Conservation (phyloP, 2,888 invertebrate genomes). For the Melieria picta region DNA sequence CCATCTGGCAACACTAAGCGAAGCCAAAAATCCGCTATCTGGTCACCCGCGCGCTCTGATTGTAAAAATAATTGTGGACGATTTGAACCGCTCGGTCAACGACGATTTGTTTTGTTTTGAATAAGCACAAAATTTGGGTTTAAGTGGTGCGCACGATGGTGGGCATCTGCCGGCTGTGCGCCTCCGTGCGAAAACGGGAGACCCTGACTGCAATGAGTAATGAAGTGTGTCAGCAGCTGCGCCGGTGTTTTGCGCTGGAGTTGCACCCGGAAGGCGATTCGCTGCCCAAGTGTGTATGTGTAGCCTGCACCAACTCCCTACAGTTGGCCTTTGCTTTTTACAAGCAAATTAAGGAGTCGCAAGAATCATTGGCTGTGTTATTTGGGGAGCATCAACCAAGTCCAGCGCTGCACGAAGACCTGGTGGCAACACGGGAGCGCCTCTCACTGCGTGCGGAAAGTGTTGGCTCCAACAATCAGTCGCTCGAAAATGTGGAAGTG, state of each 20-base stretch:
- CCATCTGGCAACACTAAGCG: too few species aligned
- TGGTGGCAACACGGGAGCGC: neutral
- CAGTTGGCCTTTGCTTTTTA: conserved; percentile 48
- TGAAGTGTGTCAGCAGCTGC: conserved; percentile 45
- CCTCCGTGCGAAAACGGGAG: conserved; percentile 50
- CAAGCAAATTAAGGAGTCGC: conserved; percentile 51
- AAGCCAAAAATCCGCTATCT: too few species aligned
- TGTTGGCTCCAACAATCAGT: neutral
- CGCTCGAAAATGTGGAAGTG: neutral
- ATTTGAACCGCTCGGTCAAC: too few species aligned
- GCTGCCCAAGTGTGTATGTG: conserved; percentile 53
- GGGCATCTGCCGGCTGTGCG: conserved; percentile 54
- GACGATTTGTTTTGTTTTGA: too few species aligned
- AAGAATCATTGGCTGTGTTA: conserved; percentile 48
- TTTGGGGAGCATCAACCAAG: conserved; percentile 19
- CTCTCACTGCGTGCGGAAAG: neutral
- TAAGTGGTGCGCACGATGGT: conserved; percentile 33
- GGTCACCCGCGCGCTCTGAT: too few species aligned
- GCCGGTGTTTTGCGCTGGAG: conserved; percentile 48
- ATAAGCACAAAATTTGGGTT: too few species aligned
- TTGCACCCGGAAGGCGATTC: conserved; percentile 44
- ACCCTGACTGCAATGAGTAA: conserved; percentile 44
- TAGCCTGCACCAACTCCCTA: conserved; percentile 47
- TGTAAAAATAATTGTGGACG: too few species aligned
- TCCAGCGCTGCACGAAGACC: neutral